Conservation (phyloP, 2,797 vertebrate genomes). For the Poliocrania exsul region DNA sequence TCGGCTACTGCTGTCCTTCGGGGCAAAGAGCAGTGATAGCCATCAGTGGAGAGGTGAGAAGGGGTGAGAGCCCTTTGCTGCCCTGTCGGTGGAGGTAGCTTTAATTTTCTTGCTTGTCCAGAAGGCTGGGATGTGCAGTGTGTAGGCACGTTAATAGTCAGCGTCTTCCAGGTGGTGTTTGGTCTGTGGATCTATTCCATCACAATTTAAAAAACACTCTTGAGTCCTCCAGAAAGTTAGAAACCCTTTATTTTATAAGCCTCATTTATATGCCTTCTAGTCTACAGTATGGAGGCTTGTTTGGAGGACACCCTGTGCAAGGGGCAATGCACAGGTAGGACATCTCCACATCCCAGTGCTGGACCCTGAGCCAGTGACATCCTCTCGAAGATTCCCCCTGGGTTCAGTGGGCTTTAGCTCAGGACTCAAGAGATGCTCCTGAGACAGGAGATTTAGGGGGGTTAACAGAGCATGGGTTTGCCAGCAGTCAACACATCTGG, state of each 20-base stretch:
- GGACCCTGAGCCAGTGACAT: not conserved
- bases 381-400: rapidly evolving
- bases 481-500: no score
- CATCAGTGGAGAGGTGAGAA: not conserved
- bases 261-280: not conserved
- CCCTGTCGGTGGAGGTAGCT: not conserved
- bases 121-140: rapidly evolving
- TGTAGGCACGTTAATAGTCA: rapidly evolving
- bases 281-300: not conserved
- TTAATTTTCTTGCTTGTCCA: not conserved
- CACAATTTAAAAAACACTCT: not conserved
- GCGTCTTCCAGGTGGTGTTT: not conserved
- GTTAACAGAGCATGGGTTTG: not conserved
- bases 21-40: not conserved
- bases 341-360: rapidly evolving
- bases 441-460: not conserved
- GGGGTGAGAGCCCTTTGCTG: not conserved
- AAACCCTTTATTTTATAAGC: not conserved
- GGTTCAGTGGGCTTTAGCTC: not conserved
- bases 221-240: not conserved
- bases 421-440: not conserved
- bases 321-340: not conserved
- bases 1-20: not conserved
- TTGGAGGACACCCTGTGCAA: rapidly evolving
- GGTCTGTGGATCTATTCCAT: not conserved